Percentiles rank a stretch among this genome's conserved stretches.
phyloP scores from a whole-genome alignment of 1,140 invertebrate species.

The Magallana ariakensis region DNA sequence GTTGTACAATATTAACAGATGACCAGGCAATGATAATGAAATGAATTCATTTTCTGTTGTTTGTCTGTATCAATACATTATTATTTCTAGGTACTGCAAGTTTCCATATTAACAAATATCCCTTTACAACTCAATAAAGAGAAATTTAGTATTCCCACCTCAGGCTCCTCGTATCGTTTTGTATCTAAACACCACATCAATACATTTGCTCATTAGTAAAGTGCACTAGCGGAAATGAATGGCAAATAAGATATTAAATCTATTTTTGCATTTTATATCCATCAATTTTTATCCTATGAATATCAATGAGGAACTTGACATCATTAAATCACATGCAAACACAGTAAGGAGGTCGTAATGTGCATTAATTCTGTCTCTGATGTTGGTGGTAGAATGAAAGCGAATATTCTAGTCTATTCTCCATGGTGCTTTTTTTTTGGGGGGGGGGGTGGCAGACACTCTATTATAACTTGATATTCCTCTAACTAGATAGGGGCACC shows the following conservation, averaged over 20 bases:
- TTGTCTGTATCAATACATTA: too few relatives aligned
- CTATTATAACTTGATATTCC: not conserved
- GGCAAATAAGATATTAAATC: not conserved
- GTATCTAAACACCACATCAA: not conserved
- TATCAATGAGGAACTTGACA: constrained; percentile 5
- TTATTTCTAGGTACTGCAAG: too few relatives aligned
- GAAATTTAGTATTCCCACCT: too few relatives aligned
- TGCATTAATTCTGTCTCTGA: not conserved
- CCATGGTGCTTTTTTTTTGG: too few relatives aligned
- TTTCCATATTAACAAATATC: too few relatives aligned
- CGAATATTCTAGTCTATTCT: too few relatives aligned
- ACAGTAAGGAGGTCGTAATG: not conserved
- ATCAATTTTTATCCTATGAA: not conserved
- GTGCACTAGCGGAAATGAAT: not conserved
- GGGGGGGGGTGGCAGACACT: too few relatives aligned
- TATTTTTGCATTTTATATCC: not conserved
- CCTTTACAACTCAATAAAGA: too few relatives aligned
- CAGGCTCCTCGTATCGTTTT: not conserved
- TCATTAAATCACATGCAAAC: constrained; percentile 10
- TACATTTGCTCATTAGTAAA: not conserved
- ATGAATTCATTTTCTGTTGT: too few relatives aligned
- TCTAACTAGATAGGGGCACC: not conserved
- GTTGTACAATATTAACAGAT: too few relatives aligned
- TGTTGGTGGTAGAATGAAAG: not conserved
- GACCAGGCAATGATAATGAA: too few relatives aligned